phyloP scores from a whole-genome alignment of 1,140 invertebrate species.

The Coelopa frigida region DNA sequence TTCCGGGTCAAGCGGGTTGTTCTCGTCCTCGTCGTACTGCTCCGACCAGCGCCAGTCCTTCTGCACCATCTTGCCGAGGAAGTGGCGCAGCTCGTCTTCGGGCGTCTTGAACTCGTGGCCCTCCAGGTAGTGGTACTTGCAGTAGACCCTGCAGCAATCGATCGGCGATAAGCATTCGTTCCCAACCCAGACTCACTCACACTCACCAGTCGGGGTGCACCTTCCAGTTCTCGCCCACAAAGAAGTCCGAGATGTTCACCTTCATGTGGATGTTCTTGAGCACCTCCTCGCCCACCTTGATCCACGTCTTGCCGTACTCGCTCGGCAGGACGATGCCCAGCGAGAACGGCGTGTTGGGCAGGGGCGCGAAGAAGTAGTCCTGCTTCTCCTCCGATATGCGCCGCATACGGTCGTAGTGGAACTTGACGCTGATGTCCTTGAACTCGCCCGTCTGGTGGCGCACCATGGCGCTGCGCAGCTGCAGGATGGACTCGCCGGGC shows the following conservation, averaged over 20 bases:
- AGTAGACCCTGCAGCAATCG: constrained; percentile 61
- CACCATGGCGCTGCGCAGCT: constrained; percentile 65
- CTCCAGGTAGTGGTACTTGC: constrained; percentile 76
- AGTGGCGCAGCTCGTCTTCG: constrained; percentile 68
- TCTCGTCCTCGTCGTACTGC: constrained; percentile 47
- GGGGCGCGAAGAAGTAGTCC: constrained; percentile 74
- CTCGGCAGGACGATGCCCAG: constrained; percentile 65
- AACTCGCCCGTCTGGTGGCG: constrained; percentile 60
- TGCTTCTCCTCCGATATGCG: constrained; percentile 71
- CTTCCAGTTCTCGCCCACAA: constrained; percentile 66
- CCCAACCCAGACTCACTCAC: too few relatives aligned
- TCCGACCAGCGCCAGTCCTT: constrained; percentile 53
- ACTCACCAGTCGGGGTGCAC: constrained; percentile 79
- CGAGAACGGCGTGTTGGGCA: constrained; percentile 79
- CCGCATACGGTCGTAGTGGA: constrained; percentile 75
- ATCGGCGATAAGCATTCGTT: too few relatives aligned
- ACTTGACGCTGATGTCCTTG: constrained; percentile 61
- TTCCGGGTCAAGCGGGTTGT: neutral
- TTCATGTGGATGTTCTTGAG: constrained; percentile 56
- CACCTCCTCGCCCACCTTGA: constrained; percentile 65
- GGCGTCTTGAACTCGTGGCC: constrained; percentile 61
- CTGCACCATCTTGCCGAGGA: constrained; percentile 57
- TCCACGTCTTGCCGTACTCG: constrained; percentile 67
- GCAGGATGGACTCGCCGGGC: constrained; percentile 48
- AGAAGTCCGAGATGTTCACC: constrained; percentile 61